Percentiles rank a stretch among this genome's conserved stretches.
Conservation (phyloP, 2,888 invertebrate genomes). For the Noctuana brunneofusca region DNA sequence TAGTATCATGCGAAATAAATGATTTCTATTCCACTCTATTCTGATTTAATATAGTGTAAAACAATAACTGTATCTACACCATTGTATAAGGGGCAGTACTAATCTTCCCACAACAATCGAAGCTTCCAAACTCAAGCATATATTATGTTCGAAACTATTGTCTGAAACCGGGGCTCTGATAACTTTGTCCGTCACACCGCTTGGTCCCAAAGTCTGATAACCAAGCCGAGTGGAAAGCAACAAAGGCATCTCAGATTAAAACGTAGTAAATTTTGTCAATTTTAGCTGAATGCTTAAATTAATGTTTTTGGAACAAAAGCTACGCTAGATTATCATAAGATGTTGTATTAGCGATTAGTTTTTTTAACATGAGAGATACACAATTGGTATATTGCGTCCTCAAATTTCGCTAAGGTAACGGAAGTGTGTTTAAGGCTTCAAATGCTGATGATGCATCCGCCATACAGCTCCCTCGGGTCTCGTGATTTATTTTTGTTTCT, state of each 20-base stretch:
- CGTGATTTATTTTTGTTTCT: too few species aligned
- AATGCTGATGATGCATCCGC: too few species aligned
- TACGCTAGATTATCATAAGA: too few species aligned
- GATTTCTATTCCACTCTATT: too few species aligned
- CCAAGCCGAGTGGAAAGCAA: background rate
- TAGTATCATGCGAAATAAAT: too few species aligned
- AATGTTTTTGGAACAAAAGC: background rate
- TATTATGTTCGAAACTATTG: background rate
- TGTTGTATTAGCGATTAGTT: too few species aligned
- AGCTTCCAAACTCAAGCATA: background rate
- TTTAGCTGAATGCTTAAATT: background rate
- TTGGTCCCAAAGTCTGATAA: background rate
- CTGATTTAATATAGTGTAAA: too few species aligned
- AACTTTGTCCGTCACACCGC: conserved; percentile 1
- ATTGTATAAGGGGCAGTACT: background rate
- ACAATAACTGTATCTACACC: background rate
- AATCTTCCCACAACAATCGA: conserved; percentile 3
- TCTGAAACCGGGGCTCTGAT: background rate
- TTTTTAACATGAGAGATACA: too few species aligned
- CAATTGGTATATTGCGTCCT: too few species aligned
- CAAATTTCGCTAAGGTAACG: too few species aligned
- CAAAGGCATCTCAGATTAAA: background rate
- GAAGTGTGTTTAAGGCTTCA: too few species aligned
- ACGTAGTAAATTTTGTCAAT: background rate
- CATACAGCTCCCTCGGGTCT: too few species aligned